Evolutionary conservation across 1,140 invertebrate species (phyloP).

Genomic region (Drosophila albomicans): DNA sequence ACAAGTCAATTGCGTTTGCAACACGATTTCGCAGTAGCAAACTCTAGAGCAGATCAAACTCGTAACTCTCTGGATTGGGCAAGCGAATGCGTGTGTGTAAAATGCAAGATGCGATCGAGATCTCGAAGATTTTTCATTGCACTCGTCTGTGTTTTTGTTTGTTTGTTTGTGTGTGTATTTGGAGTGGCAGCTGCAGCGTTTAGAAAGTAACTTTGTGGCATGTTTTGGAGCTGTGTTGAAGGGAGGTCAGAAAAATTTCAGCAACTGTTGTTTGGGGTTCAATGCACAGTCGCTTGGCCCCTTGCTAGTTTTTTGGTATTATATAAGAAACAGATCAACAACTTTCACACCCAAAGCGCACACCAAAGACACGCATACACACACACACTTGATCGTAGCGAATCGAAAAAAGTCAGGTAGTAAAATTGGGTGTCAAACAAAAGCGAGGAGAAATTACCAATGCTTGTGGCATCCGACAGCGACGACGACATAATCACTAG

Average conservation of each 20-base stretch:
- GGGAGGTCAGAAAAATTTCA: conserved; percentile 71
- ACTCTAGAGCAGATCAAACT: conserved; percentile 61
- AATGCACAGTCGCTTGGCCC: conserved; percentile 56
- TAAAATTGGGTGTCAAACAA: conserved; percentile 58
- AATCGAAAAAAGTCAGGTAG: conserved; percentile 51
- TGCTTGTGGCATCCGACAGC: conserved; percentile 57
- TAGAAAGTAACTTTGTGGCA: conserved; percentile 76
- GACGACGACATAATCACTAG: conserved; percentile 64
- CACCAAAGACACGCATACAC: conserved; percentile 41
- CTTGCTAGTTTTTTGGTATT: conserved; percentile 45
- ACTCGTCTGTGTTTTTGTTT: conserved; percentile 29
- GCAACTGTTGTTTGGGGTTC: conserved; percentile 75
- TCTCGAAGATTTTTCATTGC: conserved; percentile 49
- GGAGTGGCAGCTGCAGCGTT: conserved; percentile 54
- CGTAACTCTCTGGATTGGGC: conserved; percentile 63
- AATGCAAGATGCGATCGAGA: conserved; percentile 76
- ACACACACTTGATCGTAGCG: conserved; percentile 43
- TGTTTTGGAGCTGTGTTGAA: background rate
- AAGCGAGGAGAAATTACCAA: conserved; percentile 75
- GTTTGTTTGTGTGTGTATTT: conserved; percentile 27
- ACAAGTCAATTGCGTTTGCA: conserved; percentile 57
- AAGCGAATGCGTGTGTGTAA: conserved; percentile 58
- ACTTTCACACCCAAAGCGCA: conserved; percentile 77
- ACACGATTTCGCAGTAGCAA: conserved; percentile 58
- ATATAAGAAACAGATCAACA: conserved; percentile 78